phyloP scores from a whole-genome alignment of 1,140 invertebrate genomes.

The Olivierus martensii region DNA sequence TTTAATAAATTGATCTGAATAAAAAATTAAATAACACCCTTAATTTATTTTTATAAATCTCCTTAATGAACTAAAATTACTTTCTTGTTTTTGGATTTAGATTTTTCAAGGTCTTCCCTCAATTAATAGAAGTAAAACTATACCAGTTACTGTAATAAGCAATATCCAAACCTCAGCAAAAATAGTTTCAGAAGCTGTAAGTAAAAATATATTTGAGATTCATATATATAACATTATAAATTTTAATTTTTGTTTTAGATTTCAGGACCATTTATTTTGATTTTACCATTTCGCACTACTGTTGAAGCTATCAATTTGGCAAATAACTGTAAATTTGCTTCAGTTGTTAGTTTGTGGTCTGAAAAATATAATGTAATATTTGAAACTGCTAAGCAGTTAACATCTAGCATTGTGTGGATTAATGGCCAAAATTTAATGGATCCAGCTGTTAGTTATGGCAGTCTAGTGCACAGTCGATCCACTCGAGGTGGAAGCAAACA shows the following conservation, averaged over 20 bases:
- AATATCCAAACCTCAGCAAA: conserved; percentile 32
- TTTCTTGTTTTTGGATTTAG: conserved; percentile 12
- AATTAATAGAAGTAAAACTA: conserved; percentile 22
- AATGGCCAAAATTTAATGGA: conserved; percentile 41
- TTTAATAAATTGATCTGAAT: no score
- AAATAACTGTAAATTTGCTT: conserved; percentile 39
- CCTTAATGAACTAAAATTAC: no score
- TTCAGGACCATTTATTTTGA: conserved; percentile 34
- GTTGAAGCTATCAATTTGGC: conserved; percentile 42
- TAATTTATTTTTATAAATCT: no score
- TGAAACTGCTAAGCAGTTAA: conserved; percentile 38
- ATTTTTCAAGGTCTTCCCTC: conserved; percentile 16
- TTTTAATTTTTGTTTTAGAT: conserved; percentile 14
- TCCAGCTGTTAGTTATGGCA: conserved; percentile 36
- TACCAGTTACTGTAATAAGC: conserved; percentile 33
- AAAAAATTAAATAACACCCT: no score
- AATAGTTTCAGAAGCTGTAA: conserved; percentile 32
- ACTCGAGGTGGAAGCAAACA: conserved; percentile 31
- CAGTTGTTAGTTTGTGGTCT: conserved; percentile 40
- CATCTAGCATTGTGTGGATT: conserved; percentile 42
- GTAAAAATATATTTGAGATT: conserved; percentile 1
- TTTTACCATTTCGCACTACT: conserved; percentile 41
- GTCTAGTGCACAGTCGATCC: conserved; percentile 37
- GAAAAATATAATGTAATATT: conserved; percentile 40
- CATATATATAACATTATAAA: background rate